Conservation (phyloP, 2,888 invertebrate genomes). For the Malthinus flaveolus region DNA sequence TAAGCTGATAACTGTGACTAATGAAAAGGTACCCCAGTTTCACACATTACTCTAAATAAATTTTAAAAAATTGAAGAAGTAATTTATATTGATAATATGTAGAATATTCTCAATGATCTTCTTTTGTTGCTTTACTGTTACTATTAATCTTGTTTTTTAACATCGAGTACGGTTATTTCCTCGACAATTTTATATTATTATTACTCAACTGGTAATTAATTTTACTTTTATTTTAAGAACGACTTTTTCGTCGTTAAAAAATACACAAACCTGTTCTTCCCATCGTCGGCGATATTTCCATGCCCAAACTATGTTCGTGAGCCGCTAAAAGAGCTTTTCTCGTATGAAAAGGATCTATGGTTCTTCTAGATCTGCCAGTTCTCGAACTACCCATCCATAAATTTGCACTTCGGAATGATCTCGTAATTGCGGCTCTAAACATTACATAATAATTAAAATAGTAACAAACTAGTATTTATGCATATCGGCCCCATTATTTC, state of each 20-base stretch:
- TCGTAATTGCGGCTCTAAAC: constrained; percentile 74
- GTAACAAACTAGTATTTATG: too few relatives aligned
- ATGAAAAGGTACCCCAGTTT: constrained; percentile 12
- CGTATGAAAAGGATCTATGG: constrained; percentile 75
- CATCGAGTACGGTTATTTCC: too few relatives aligned
- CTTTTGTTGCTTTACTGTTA: too few relatives aligned
- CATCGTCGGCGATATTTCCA: constrained; percentile 40
- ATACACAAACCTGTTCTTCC: constrained; percentile 55
- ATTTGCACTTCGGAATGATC: constrained; percentile 66
- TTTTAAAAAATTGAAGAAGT: neutral
- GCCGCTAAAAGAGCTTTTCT: constrained; percentile 69
- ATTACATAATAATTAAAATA: too few relatives aligned
- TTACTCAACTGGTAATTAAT: neutral
- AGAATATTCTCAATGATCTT: neutral
- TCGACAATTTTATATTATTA: too few relatives aligned
- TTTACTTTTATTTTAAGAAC: neutral
- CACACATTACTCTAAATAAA: constrained; percentile 1
- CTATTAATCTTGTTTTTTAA: too few relatives aligned
- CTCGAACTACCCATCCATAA: constrained; percentile 69
- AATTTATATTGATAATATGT: neutral
- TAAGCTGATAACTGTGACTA: constrained; percentile 11
- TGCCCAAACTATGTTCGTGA: constrained; percentile 58
- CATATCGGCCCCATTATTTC: too few relatives aligned
- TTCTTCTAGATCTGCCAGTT: constrained; percentile 66
- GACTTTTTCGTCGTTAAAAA: neutral